These are phyloP conservation scores for Hirtodrosophila histrioides DNA, from an alignment of 2,888 invertebrate species.

Conservation along the genomic window DNA sequence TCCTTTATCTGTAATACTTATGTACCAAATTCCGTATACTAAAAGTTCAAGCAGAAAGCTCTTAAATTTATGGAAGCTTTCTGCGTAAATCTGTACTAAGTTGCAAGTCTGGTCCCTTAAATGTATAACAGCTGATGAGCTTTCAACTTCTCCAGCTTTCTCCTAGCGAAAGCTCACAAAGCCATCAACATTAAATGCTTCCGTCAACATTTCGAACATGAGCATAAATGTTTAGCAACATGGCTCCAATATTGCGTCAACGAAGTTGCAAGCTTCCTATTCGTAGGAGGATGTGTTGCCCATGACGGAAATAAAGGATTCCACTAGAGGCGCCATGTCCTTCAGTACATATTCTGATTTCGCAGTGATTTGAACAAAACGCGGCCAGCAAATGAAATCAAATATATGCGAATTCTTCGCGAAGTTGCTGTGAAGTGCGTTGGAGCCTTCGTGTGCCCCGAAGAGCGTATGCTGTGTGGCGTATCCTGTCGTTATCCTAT, in stretches of 20 bases:
- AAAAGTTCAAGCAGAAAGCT: background rate
- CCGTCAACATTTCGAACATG: conserved; percentile 41
- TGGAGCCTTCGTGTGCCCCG: conserved; percentile 24
- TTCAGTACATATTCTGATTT: conserved; percentile 78
- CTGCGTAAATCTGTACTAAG: too few species aligned
- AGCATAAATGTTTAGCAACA: conserved; percentile 10
- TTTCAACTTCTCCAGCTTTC: conserved; percentile 12
- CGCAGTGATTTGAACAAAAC: conserved; percentile 75
- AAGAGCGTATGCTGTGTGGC: conserved; percentile 11
- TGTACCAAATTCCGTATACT: too few species aligned
- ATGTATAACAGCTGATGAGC: conserved; percentile 6
- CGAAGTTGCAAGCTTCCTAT: conserved; percentile 37
- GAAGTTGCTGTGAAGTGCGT: conserved; percentile 34
- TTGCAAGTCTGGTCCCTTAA: too few species aligned
- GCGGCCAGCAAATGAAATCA: conserved; percentile 33
- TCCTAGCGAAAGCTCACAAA: conserved; percentile 7
- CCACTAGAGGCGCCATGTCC: conserved; percentile 66
- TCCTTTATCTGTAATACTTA: too few species aligned
- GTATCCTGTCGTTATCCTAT: conserved; percentile 27
- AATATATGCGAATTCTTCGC: conserved; percentile 1
- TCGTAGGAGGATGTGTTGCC: conserved; percentile 22
- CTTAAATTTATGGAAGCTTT: too few species aligned
- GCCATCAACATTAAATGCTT: background rate
- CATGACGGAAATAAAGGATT: conserved; percentile 70
- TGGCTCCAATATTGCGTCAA: conserved; percentile 8